Base-by-base conservation (phyloP, 2,888 invertebrate species). In the Antitype chi region DNA sequence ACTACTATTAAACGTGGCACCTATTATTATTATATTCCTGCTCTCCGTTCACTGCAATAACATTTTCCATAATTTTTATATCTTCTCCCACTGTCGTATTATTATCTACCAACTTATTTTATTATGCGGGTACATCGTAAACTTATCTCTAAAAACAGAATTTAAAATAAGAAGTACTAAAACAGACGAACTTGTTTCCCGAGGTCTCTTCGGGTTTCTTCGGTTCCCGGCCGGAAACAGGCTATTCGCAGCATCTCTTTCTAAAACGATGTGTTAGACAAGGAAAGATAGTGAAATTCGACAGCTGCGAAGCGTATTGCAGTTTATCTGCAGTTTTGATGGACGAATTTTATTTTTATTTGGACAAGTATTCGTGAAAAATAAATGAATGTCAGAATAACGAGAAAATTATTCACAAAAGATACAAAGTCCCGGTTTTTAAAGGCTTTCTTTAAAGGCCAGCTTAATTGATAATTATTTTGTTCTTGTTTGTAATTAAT, bases 261-360 rank as follows among this genome's bases (percentile, higher is more conserved):
- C 80, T 76, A 53, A 72, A 49, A n/a, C 43, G 20, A 47, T 28
- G 66, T 32, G 74, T 64, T 53, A 55, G 81, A 85, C 17, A 79
- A 81, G 52, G 80, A 70, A 38, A 3, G 66, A 68, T 69, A 64
- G 60, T 49, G 20, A 76, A 85, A 77, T 83, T 82, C 74, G 86
- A 85, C 90, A 88, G 89, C 88, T 90, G 90, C 87, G 74, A 63
- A 70, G 76, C 70, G 74, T 74, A 55, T 67, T 63, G 59, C 69
- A 59, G 76, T 74, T 79, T 80, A 78, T 73, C 76, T 72, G 80
- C 84, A 78, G 63, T 76, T 85, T 77, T 79, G 85, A 84, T 71
- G 80, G 62, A 75, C 38, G 69, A 70, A 20, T 70, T 76, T 81
- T 76, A 70, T 81, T 87, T 81, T 73, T 80, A 70, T 76, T 79